Evolutionary conservation across 2,888 invertebrate genomes (phyloP).

Genomic region (Melanophora roralis): DNA sequence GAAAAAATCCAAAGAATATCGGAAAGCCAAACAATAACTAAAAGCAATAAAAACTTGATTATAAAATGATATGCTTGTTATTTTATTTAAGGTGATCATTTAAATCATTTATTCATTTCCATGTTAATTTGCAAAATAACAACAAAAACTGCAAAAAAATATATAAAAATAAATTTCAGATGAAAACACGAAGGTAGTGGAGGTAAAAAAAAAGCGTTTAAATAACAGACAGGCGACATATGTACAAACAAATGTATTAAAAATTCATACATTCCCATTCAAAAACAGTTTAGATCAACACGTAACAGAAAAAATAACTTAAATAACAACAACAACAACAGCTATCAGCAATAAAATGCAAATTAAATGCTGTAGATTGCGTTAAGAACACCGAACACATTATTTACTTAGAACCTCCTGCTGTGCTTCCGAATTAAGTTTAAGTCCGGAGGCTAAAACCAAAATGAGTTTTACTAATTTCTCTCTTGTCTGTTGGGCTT

Average conservation of each 20-base stretch:
- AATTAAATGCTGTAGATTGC: constrained; percentile 74
- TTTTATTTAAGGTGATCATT: constrained; percentile 59
- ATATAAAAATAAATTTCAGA: constrained; percentile 25
- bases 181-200: constrained; percentile 14
- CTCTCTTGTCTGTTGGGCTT: constrained; percentile 70
- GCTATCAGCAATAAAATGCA: constrained; percentile 73
- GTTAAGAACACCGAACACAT: constrained; percentile 70
- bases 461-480: constrained; percentile 78
- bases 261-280: constrained; percentile 29
- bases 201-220: not conserved
- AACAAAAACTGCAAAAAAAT: not conserved
- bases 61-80: constrained; percentile 63
- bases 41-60: constrained; percentile 47
- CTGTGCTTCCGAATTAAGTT: constrained; percentile 86
- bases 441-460: constrained; percentile 84
- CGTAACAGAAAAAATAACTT: constrained; percentile 47
- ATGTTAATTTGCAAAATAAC: constrained; percentile 49
- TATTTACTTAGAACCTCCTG: constrained; percentile 81
- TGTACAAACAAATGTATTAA: constrained; percentile 44
- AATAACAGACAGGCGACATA: not conserved
- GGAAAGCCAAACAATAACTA: not conserved
- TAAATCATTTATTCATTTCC: constrained; percentile 60
- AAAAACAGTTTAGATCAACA: constrained; percentile 49
- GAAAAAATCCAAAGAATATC: not conserved
- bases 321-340: constrained; percentile 23